A percentile compares a stretch with the other conserved stretches of the same genome.
Evolutionary conservation across 2,888 invertebrate genomes (phyloP).

Genomic region (Diarsia dahlii): DNA sequence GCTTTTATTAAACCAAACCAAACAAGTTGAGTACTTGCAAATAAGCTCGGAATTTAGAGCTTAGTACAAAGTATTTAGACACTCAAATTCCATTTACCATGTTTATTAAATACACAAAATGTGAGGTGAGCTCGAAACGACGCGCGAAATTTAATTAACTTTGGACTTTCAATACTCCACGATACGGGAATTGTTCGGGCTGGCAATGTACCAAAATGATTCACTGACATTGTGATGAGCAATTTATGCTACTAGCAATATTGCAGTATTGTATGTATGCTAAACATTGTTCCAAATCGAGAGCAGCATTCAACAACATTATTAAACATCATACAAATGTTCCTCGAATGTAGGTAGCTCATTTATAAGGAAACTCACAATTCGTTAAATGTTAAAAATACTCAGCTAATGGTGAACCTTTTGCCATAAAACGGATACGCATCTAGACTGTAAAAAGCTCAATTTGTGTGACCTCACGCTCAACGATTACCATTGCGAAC

Average conservation of each 20-base stretch:
- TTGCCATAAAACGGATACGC: not conserved
- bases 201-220: conserved; percentile 27
- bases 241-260: not conserved
- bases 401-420: not conserved
- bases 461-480: not conserved
- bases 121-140: not conserved
- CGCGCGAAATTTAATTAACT: conserved; percentile 28
- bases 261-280: not conserved
- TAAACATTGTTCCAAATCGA: not conserved
- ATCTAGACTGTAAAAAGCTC: not conserved
- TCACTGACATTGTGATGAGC: not conserved
- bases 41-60: conserved; percentile 13
- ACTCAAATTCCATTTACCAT: conserved; percentile 19
- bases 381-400: not conserved
- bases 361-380: not conserved
- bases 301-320: not conserved
- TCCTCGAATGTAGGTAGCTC: no score
- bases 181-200: conserved; percentile 10
- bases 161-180: conserved; percentile 11
- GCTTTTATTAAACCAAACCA: conserved; percentile 8
- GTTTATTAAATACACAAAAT: conserved; percentile 43
- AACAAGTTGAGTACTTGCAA: conserved; percentile 17
- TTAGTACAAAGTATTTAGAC: conserved; percentile 33
- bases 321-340: not conserved
- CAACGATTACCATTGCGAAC: not conserved